These are phyloP conservation scores for Taxidea taxus DNA, from an alignment of 2,113 vertebrate species.

Conservation along the genomic window DNA sequence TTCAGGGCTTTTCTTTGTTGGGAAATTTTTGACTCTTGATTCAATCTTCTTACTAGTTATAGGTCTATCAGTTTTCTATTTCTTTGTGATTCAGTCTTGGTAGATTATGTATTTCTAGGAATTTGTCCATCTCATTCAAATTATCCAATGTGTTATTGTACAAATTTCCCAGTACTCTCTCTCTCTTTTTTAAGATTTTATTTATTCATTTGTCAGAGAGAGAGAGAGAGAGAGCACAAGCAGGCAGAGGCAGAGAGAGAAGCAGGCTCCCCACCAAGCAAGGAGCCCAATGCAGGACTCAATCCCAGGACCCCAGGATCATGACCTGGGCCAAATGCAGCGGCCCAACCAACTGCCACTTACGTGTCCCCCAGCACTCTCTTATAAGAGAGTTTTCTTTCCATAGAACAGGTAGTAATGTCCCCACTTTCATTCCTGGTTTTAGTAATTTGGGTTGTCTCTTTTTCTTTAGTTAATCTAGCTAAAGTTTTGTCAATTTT, in stretches of 20 bases:
- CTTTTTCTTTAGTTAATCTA: not conserved
- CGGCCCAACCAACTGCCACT: no score
- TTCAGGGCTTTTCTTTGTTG: not conserved
- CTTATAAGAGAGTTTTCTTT: not conserved
- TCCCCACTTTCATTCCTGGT: not conserved
- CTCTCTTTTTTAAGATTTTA: not conserved
- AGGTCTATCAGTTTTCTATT: not conserved
- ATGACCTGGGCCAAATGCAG: no score
- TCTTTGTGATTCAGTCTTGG: not conserved
- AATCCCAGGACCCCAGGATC: no score
- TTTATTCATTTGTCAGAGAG: no score
- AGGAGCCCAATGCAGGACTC: no score
- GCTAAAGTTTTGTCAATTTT: not conserved
- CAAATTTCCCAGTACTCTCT: not conserved
- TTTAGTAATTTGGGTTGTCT: not conserved
- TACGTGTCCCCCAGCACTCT: not conserved
- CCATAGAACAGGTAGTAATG: not conserved
- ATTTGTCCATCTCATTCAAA: not conserved
- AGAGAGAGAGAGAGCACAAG: no score
- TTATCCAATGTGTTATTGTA: not conserved
- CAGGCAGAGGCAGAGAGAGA: no score
- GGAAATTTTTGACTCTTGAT: not conserved
- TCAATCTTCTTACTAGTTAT: not conserved
- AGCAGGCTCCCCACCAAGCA: no score
- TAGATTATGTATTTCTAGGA: not conserved